A percentile compares a stretch with the other conserved stretches of the same genome.
These are phyloP conservation scores for Pristionchus entomophagus DNA, from an alignment of 2,888 invertebrate species.

Conservation along the genomic window DNA sequence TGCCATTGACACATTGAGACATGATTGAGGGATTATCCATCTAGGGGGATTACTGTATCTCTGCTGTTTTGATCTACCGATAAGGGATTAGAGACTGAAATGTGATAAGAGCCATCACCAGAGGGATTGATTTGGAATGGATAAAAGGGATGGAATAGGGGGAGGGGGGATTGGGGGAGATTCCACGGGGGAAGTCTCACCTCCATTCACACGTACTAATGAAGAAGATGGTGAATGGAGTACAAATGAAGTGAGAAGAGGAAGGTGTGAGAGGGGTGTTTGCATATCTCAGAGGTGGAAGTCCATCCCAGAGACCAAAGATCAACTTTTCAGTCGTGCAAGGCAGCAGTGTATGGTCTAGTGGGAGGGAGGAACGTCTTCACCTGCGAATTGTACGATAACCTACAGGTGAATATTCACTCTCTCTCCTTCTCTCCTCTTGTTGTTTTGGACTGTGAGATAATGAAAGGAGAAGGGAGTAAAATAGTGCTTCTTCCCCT, in stretches of 20 bases:
- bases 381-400: conserved; percentile 74
- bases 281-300: neutral
- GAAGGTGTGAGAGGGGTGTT: neutral
- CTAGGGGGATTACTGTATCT: neutral
- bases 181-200: neutral
- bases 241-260: conserved; percentile 6
- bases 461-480: neutral
- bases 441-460: neutral
- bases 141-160: neutral
- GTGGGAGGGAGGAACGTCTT: conserved; percentile 74
- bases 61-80: neutral
- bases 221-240: neutral
- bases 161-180: neutral
- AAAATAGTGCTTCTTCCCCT: neutral
- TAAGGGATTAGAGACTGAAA: neutral
- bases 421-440: neutral
- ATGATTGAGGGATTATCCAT: neutral
- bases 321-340: conserved; percentile 67
- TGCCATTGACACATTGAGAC: neutral
- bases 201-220: conserved; percentile 10
- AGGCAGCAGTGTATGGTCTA: conserved; percentile 73
- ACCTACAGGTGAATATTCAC: conserved; percentile 44
- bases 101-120: neutral
- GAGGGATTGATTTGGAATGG: neutral
- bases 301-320: neutral